Evolutionary conservation across 2,113 vertebrate species (phyloP), one percentile per base, ranked within the genome.

Genomic region (Antigone vipio): DNA sequence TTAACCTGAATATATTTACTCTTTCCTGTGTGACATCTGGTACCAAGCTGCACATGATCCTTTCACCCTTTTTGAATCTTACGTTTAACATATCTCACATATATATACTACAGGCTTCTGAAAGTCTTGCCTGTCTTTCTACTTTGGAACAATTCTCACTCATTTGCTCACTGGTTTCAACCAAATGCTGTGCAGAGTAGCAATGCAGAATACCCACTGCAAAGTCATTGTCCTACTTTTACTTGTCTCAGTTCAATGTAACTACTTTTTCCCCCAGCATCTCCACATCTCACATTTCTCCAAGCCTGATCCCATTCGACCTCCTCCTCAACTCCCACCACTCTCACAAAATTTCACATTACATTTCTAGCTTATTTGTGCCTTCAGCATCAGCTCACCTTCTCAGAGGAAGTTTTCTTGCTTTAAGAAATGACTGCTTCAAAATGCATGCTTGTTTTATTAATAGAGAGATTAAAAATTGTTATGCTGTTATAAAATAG

Each of bases 121-220:
- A 30, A 68, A 73, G 38, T 32, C 45, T 66, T 69, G 16, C 7
- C 16, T 19, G 5, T 49, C 30, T 29, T 67, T n/a, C 26, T 44
- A 2, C 32, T 69, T 50, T 34, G 23, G 38, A 86, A 60, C 26
- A 56, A 27, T 20, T 49, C 22, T 40, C 50, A 19, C 26, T 68
- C 21, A 35, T 24, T 42, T 30, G 10, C 59, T 88, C 5, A 3
- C 7, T 55, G 26, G 12, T 50, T 75, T 76, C 42, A 60, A 1
- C 27, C 56, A 11, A 19, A 22, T 4, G 4, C 35, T 32, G 6
- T 0, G 0, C 24, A 1, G 3, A 74, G 3, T 3, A 73, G 64
- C n/a, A 78, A 53, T 38, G 32, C n/a, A 84, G 35, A 80, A 68
- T 4, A 40, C 18, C 38, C 50, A 22, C 58, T 49, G 15, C 18